Evolutionary conservation across 2,888 invertebrate species (phyloP), one percentile per base, ranked within the genome.

Genomic region (Kryphioiulus occultus): DNA sequence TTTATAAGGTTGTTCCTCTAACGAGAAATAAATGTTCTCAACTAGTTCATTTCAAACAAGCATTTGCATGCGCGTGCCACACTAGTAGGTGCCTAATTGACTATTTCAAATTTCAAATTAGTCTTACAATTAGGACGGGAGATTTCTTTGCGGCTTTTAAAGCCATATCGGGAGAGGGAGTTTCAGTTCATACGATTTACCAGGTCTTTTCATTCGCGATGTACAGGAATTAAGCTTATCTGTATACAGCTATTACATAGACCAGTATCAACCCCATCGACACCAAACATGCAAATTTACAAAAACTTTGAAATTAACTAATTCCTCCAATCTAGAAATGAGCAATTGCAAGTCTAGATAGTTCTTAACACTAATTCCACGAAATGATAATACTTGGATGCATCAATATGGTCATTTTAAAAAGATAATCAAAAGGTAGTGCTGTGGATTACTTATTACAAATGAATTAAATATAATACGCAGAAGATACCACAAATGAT

Each of bases 21-120:
- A 9, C 30, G 26, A 12, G 15, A 78, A 78, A 78, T 12, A 12
- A 78, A 30, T 30, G 78, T 30, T 15, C 26, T 78, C 17, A 30
- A 15, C 15, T 26, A 26, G 10, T 68, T 22, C 78, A 78, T 26
- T 78, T 30, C 12, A 10, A 30, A 78, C 30, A 1, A 3, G 1
- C 10, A 78, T 78, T 78, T 15, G 12, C 78, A 68, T 26, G 3
- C 68, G 22, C 68, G 68, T 68, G 59, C 59, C 19, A 7, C n/a
- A 19, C 22, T 68, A 68, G 26, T 22, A 10, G 12, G 22, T 68
- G 68, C 68, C 22, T 68, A 68, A 68, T 68, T 68, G 68, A 68
- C 68, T 26, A 68, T 68, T 68, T 68, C n/a, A 59, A n/a, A 59
- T 59, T 59, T 59, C 26, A 68, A 68, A 26, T 26, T 68, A 68